Evolutionary conservation across 2,888 invertebrate genomes (phyloP), one percentile per base, ranked within the genome.

Genomic region (Scotopteryx bipunctaria): DNA sequence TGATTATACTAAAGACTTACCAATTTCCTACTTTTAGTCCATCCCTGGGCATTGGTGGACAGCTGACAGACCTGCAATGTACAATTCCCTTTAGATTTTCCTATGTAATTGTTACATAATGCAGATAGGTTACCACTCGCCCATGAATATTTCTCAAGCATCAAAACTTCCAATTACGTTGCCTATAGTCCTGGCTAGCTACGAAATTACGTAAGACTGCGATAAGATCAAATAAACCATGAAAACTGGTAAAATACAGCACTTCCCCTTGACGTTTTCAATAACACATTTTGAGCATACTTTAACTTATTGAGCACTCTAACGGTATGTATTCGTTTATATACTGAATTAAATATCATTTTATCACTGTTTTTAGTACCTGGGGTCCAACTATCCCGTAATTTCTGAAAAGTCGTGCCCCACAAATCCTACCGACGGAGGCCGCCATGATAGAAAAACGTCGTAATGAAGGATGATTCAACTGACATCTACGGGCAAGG

Each of bases 361-460:
- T 43, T 75, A 66, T 57, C 65, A 61, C 51, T 66, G 67, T 76
- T 72, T 73, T 67, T 50, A 76, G 78, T 93, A 95, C 96, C 94
- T 96, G 95, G 84, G 93, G 93, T 76, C 93, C 85, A 78, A 93
- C 87, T 78, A 93, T 91, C 86, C 93, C 93, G 89, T 92, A 92
- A 72, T 93, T 92, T 93, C 94, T 96, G 79, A 96, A 93, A 88
- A 96, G 93, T 86, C 94, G 93, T 83, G 95, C 94, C 91, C 95
- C 94, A 91, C 94, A 95, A 93, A 96, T 94, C 91, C 96, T 94
- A 91, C 95, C 94, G 87, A 96, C 94, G 86, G 94, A 93, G 90
- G 95, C 95, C 93, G 96, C 96, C 96, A 96, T 96, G 92, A 93
- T 95, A 93, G 92, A 77, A 85, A 88, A 88, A 86, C 88, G 86